phyloP scores from a whole-genome alignment of 1,140 invertebrate genomes.

The Bombus cullumanus region DNA sequence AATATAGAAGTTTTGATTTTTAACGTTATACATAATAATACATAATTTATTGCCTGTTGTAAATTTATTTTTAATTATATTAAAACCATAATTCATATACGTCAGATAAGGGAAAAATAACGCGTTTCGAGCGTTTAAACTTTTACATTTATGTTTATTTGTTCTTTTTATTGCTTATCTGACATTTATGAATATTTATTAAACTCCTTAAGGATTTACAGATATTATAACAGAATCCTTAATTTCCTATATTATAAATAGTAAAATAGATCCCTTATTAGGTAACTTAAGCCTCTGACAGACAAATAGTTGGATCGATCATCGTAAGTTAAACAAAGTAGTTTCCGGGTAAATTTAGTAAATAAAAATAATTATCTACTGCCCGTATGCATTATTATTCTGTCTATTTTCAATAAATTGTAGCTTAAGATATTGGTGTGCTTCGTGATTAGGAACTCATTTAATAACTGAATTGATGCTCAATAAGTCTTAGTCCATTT shows the following conservation, averaged over 20 bases:
- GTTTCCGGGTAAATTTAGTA: neutral
- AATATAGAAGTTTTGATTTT: constrained; percentile 3
- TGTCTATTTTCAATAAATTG: neutral
- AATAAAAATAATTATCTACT: constrained; percentile 10
- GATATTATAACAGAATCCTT: neutral
- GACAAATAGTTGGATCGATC: neutral
- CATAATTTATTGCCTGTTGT: constrained; percentile 3
- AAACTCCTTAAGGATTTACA: neutral
- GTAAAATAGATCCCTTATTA: neutral
- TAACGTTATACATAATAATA: neutral
- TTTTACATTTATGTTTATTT: neutral
- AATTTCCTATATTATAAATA: neutral
- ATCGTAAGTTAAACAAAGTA: neutral
- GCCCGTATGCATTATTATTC: constrained; percentile 5
- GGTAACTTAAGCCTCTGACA: neutral
- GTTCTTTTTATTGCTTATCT: neutral
- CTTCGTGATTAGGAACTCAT: neutral
- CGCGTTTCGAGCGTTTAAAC: neutral
- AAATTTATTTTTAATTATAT: constrained; percentile 2
- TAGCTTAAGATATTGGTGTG: neutral
- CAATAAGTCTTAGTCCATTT: neutral
- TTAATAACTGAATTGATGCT: neutral
- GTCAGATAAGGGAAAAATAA: neutral
- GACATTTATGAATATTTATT: neutral
- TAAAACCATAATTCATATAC: constrained; percentile 3